Conservation (phyloP, 2,797 vertebrate genomes). For the Poeciliopsis turneri region DNA sequence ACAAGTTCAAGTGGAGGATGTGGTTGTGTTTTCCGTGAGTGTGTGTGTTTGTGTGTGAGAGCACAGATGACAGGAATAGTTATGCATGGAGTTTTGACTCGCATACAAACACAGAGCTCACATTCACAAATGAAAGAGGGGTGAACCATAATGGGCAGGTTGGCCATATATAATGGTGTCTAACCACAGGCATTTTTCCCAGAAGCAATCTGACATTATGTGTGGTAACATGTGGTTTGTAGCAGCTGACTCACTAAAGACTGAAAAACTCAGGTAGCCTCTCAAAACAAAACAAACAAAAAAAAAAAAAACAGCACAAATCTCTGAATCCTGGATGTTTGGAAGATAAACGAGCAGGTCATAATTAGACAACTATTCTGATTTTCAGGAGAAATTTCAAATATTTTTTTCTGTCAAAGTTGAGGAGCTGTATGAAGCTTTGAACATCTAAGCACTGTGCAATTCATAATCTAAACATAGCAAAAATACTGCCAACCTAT, state of each 20-base stretch:
- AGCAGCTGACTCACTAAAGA: constrained; percentile 35
- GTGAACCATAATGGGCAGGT: constrained; percentile 54
- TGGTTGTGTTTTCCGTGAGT: neutral
- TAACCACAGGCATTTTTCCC: constrained; percentile 48
- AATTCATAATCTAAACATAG: neutral
- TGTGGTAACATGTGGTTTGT: constrained; percentile 35
- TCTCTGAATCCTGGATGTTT: neutral
- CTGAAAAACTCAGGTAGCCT: neutral
- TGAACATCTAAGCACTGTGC: neutral
- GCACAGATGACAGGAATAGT: constrained; percentile 29
- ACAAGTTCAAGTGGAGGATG: constrained; percentile 32
- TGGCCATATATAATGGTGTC: constrained; percentile 34
- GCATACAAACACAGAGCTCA: constrained; percentile 34
- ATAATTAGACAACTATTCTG: neutral
- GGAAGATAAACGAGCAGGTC: neutral
- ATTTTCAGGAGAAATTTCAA: neutral
- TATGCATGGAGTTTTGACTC: constrained; percentile 27
- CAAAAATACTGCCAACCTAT: neutral
- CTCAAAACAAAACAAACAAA: neutral
- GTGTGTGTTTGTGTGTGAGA: constrained; percentile 23
- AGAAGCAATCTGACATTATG: constrained; percentile 42
- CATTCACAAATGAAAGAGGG: constrained; percentile 42
- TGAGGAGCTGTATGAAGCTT: neutral
- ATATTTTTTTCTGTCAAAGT: neutral
- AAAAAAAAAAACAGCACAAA: neutral